Percentiles rank a stretch among this genome's conserved stretches.
phyloP scores from a whole-genome alignment of 2,797 vertebrate genomes.

The Caiman crocodilus region DNA sequence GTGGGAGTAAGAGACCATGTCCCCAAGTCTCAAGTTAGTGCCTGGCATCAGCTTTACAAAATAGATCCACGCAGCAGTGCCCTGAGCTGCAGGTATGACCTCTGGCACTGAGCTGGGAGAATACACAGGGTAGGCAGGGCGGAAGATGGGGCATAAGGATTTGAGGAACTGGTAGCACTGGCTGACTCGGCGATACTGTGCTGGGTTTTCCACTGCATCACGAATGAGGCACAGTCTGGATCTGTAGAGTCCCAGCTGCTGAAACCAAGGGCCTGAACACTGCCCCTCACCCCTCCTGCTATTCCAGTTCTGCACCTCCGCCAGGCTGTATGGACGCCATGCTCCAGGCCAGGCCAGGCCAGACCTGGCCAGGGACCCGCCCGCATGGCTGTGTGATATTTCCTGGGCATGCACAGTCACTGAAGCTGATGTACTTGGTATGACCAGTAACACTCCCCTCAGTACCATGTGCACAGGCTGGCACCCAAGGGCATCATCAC shows the following conservation, averaged over 20 bases:
- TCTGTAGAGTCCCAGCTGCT: background rate
- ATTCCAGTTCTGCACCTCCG: background rate
- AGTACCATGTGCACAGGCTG: no score
- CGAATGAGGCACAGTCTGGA: background rate
- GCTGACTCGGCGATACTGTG: background rate
- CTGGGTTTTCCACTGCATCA: background rate
- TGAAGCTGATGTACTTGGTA: background rate
- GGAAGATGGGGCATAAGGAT: background rate
- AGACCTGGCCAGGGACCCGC: fast-evolving
- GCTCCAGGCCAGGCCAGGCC: fast-evolving
- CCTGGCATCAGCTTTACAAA: background rate
- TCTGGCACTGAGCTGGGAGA: fast-evolving
- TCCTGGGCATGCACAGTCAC: background rate
- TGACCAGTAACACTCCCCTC: background rate
- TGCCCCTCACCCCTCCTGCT: fast-evolving
- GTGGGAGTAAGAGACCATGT: background rate
- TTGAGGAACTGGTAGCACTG: fast-evolving
- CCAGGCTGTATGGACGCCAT: background rate
- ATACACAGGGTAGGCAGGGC: background rate
- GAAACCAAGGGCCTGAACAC: background rate
- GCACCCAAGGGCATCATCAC: background rate
- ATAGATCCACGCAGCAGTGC: conserved; percentile 33
- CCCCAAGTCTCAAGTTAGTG: background rate
- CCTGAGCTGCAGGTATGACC: conserved; percentile 2
- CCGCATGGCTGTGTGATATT: background rate